phyloP scores from a whole-genome alignment of 2,113 vertebrate species.

The Rhombomys opimus region DNA sequence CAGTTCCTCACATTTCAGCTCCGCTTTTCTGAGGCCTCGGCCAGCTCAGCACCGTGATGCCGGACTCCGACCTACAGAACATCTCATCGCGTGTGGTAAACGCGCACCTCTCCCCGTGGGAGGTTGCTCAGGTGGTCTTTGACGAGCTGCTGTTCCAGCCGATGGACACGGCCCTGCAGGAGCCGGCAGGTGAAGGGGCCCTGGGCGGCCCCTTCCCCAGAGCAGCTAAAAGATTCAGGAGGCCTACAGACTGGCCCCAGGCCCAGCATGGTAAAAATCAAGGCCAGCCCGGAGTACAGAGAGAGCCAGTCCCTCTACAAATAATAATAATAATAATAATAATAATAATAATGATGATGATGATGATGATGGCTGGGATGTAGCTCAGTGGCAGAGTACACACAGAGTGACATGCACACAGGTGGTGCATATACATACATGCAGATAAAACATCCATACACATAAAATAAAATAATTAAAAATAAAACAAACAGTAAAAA shows the following conservation, averaged over 20 bases:
- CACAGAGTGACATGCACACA: no score
- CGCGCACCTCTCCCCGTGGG: neutral
- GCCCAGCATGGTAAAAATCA: neutral
- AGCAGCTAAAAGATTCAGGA: neutral
- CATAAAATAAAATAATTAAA: neutral
- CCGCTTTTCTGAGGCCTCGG: neutral
- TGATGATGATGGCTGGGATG: neutral
- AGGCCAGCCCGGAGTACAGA: neutral
- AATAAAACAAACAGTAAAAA: neutral
- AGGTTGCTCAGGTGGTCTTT: neutral
- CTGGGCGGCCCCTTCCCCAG: neutral
- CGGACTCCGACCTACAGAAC: neutral
- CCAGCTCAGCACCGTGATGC: neutral
- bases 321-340: no score
- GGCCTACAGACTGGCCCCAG: neutral
- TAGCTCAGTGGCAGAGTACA: neutral
- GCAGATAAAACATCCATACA: neutral
- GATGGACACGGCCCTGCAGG: no score
- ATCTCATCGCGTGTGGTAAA: neutral
- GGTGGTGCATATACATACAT: neutral
- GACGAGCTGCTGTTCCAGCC: neutral
- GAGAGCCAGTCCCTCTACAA: neutral
- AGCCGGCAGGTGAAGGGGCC: neutral
- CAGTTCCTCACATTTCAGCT: conserved; percentile 23
- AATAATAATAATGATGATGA: no score